A percentile compares a stretch with the other conserved stretches of the same genome.
Evolutionary conservation across 2,113 vertebrate genomes (phyloP).

Genomic region (Syngnathus floridae): DNA sequence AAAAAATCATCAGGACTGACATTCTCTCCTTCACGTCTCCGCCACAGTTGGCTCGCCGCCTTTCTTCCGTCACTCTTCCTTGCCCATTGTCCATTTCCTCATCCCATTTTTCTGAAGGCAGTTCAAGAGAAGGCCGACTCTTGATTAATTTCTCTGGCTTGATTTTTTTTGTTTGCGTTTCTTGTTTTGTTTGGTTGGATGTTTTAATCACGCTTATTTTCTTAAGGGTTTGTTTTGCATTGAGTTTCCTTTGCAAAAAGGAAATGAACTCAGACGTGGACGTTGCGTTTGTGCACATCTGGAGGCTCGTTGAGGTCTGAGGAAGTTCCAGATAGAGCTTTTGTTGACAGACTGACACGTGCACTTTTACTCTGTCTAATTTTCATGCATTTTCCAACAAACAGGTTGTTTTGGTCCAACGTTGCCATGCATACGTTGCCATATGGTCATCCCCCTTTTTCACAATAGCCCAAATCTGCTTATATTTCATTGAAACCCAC

Average conservation of each 20-base stretch:
- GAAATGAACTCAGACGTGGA: conserved; percentile 50
- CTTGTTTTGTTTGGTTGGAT: conserved; percentile 64
- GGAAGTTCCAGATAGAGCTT: conserved; percentile 24
- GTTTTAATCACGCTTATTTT: conserved; percentile 66
- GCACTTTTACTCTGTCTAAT: neutral
- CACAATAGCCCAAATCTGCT: too few species aligned
- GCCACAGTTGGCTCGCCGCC: conserved; percentile 37
- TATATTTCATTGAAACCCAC: too few species aligned
- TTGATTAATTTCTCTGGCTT: conserved; percentile 70
- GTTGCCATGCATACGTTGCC: too few species aligned
- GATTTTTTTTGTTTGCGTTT: conserved; percentile 67
- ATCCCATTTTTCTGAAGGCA: conserved; percentile 42
- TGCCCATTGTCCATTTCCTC: conserved; percentile 69
- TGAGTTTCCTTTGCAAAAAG: conserved; percentile 56
- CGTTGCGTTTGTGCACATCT: conserved; percentile 40
- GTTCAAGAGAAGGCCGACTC: conserved; percentile 45
- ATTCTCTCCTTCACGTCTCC: conserved; percentile 43
- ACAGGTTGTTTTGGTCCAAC: neutral
- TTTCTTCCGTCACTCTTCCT: conserved; percentile 58
- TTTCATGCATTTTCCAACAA: conserved; percentile 9
- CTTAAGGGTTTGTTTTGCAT: conserved; percentile 62
- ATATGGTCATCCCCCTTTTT: too few species aligned
- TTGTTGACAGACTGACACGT: neutral
- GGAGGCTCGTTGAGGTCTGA: conserved; percentile 26
- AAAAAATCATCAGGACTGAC: conserved; percentile 46